phyloP scores from a whole-genome alignment of 2,888 invertebrate genomes.

The Nemoura dubitans region DNA sequence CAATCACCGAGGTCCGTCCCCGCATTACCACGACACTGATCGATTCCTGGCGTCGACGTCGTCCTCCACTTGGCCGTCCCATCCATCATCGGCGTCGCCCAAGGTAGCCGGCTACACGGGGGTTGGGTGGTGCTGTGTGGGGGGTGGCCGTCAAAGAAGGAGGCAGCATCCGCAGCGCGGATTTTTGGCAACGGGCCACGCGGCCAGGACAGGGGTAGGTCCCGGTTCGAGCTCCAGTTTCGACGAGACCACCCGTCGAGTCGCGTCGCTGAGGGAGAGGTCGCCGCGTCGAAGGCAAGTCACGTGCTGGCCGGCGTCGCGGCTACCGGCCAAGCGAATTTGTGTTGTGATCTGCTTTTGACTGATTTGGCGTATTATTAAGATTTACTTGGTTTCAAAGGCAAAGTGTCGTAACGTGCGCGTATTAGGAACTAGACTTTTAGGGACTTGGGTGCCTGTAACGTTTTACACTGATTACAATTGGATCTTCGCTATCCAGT shows the following conservation, averaged over 20 bases:
- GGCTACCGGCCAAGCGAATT: no score
- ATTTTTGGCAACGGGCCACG: background rate
- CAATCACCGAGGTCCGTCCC: background rate
- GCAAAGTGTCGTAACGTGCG: no score
- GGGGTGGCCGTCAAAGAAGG: background rate
- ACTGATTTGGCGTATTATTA: no score
- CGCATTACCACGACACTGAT: background rate
- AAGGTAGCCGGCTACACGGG: background rate
- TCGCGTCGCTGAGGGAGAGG: background rate
- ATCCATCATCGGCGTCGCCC: background rate
- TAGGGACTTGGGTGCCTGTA: no score
- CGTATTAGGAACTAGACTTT: no score
- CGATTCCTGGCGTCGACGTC: background rate
- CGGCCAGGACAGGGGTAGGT: background rate
- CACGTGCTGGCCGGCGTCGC: background rate
- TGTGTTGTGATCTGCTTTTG: no score
- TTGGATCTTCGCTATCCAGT: no score
- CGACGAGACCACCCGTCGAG: background rate
- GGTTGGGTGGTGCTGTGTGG: no score
- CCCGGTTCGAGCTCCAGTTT: slow-evolving; percentile 7
- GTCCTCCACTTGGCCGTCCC: background rate
- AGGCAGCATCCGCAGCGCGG: background rate
- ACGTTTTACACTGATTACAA: no score
- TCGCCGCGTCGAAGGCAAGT: background rate
- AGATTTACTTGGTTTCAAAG: no score